Base-by-base conservation (phyloP, 2,888 invertebrate species). In the Plagodis pulveraria region DNA sequence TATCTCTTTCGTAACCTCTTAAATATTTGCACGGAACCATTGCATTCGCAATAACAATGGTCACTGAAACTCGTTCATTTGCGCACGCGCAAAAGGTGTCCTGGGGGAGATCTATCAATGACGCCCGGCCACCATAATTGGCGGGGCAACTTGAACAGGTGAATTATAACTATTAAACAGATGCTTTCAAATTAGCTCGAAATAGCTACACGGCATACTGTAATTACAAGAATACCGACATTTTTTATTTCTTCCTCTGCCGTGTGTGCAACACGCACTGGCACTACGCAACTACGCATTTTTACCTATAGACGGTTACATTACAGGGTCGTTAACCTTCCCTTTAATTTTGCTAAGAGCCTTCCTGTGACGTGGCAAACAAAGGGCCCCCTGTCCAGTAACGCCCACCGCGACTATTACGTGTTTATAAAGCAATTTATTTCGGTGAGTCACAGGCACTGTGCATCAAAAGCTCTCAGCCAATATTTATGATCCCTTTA, bases 321-420 rank as follows among this genome's bases (percentile, higher is more conserved):
- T 22, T 70, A 69, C 73, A 76, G 72, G 83, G 80, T 74, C 83
- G 76, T 78, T 83, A 80, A 83, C 84, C 87, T 76, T 74, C 59
- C 68, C 75, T 87, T 89, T 91, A 90, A 92, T 91, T 89, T 89
- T 73, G 78, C 89, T 87, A 81, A 92, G 90, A 89, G 91, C 86
- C 81, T 83, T 86, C 86, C 87, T 78, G 85, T 84, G 78, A 83
- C 83, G 83, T 78, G 70, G 77, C 81, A 88, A 91, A 91, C 90
- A 91, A 87, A 89, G 90, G 87, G 89, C 81, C 88, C 84, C 73
- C 73, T 79, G 86, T 74, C 85, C 87, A 86, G 80, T 81, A 80
- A 80, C 87, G 80, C 88, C 91, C 85, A 86, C 84, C 76, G 70
- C 77, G 76, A 78, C 82, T 79, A 81, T 84, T 79, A 83, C 75